Percentiles rank a stretch among this genome's conserved stretches.
phyloP scores from a whole-genome alignment of 2,888 invertebrate species.

The Dusona sp. region DNA sequence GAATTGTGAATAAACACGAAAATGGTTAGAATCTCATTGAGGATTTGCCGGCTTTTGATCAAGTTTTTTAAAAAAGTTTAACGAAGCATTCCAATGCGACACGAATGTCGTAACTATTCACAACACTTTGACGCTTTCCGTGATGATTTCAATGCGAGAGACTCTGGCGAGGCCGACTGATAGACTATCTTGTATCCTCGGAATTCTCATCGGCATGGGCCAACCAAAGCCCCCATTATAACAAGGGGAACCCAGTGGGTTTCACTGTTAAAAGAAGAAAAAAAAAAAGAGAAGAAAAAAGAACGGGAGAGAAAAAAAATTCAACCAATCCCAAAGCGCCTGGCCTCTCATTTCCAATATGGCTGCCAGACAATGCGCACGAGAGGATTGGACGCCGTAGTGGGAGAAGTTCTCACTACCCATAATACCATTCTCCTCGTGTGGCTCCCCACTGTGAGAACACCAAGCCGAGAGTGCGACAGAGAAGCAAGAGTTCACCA shows the following conservation, averaged over 20 bases:
- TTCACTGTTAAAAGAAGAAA: constrained; percentile 71
- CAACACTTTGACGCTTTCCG: constrained; percentile 62
- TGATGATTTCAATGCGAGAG: constrained; percentile 78
- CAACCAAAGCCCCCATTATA: constrained; percentile 73
- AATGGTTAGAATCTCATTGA: background rate
- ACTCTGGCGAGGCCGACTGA: constrained; percentile 80
- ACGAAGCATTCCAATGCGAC: background rate
- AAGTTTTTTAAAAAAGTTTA: background rate
- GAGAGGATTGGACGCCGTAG: constrained; percentile 72
- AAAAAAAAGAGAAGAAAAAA: constrained; percentile 37
- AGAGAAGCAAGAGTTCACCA: constrained; percentile 37
- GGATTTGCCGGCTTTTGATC: background rate
- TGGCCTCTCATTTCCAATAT: constrained; percentile 82
- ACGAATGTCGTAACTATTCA: constrained; percentile 40
- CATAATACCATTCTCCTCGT: constrained; percentile 82
- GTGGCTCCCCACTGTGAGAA: constrained; percentile 80
- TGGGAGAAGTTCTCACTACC: constrained; percentile 79
- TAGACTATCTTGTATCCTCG: constrained; percentile 81
- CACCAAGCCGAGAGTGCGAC: constrained; percentile 47
- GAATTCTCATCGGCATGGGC: constrained; percentile 80
- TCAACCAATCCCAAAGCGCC: constrained; percentile 82
- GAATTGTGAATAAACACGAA: background rate
- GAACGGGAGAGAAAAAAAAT: constrained; percentile 75
- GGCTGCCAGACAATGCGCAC: constrained; percentile 83
- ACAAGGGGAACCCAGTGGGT: constrained; percentile 70